Evolutionary conservation across 2,797 vertebrate genomes (phyloP).

Genomic region (Myotis findleyi): DNA sequence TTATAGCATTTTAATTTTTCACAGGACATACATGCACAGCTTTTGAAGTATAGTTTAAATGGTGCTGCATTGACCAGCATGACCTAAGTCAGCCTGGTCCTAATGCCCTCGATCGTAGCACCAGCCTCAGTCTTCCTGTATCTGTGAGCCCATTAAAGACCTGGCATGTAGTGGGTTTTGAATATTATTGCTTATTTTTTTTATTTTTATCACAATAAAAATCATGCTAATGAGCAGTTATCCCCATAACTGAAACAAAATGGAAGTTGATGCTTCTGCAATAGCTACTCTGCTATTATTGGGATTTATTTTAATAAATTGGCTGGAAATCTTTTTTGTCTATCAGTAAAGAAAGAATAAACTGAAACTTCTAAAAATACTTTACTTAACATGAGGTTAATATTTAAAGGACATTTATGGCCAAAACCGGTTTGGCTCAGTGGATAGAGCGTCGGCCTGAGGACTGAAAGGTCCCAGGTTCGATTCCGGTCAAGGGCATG

Average conservation of each 20-base stretch:
- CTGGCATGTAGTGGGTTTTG: background rate
- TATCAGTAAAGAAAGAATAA: background rate
- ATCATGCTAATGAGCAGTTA: background rate
- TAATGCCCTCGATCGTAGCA: accelerated
- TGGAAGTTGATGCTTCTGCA: background rate
- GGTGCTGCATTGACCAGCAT: too few species aligned
- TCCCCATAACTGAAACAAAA: background rate
- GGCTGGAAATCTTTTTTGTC: background rate
- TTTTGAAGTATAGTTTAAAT: background rate
- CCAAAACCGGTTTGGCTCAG: too few species aligned
- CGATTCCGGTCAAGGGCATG: too few species aligned
- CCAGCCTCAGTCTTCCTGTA: background rate
- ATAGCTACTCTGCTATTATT: background rate
- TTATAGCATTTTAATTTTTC: background rate
- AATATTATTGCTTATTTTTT: background rate
- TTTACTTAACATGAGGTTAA: background rate
- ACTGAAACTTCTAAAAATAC: background rate
- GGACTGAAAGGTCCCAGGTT: too few species aligned
- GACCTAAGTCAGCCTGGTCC: background rate
- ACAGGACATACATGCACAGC: background rate
- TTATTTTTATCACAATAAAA: background rate
- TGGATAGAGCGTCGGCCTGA: too few species aligned
- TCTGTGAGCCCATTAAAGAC: background rate
- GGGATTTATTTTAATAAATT: background rate
- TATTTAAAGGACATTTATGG: background rate